phyloP scores from a whole-genome alignment of 2,888 invertebrate genomes.

The Oscheius myriophilus region DNA sequence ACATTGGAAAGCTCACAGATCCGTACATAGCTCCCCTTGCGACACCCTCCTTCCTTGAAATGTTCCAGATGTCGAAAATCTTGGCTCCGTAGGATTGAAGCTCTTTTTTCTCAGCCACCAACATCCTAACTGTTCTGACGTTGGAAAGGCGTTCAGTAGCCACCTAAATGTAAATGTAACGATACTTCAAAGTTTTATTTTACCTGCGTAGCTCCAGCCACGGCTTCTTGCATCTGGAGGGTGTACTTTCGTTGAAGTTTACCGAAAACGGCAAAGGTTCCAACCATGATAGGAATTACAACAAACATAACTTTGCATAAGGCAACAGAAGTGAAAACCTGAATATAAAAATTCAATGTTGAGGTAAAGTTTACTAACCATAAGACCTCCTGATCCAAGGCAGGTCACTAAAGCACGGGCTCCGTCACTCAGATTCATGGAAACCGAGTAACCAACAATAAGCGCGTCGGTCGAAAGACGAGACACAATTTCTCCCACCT shows the following conservation, averaged over 20 bases:
- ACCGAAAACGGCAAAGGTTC: conserved; percentile 79
- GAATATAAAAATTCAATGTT: conserved; percentile 55
- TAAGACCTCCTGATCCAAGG: conserved; percentile 88
- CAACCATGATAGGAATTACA: conserved; percentile 89
- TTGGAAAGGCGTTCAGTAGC: conserved; percentile 92
- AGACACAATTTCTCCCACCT: conserved; percentile 84
- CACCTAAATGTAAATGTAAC: conserved; percentile 66
- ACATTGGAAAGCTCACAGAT: conserved; percentile 74
- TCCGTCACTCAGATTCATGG: conserved; percentile 93
- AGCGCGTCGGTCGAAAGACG: conserved; percentile 89
- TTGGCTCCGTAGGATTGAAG: conserved; percentile 75
- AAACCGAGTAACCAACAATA: conserved; percentile 88
- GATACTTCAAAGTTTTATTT: neutral
- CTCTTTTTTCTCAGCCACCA: conserved; percentile 87
- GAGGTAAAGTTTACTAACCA: conserved; percentile 77
- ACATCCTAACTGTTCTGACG: conserved; percentile 90
- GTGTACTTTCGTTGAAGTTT: conserved; percentile 87
- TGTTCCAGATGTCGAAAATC: conserved; percentile 80
- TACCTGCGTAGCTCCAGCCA: conserved; percentile 78
- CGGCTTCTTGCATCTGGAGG: conserved; percentile 78
- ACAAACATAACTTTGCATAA: conserved; percentile 85
- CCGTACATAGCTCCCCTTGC: conserved; percentile 91
- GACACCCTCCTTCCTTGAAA: conserved; percentile 87
- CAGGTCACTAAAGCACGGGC: conserved; percentile 87
- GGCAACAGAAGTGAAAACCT: conserved; percentile 90